Evolutionary conservation across 2,797 vertebrate species (phyloP).

Genomic region (Phylloscopus collybita): DNA sequence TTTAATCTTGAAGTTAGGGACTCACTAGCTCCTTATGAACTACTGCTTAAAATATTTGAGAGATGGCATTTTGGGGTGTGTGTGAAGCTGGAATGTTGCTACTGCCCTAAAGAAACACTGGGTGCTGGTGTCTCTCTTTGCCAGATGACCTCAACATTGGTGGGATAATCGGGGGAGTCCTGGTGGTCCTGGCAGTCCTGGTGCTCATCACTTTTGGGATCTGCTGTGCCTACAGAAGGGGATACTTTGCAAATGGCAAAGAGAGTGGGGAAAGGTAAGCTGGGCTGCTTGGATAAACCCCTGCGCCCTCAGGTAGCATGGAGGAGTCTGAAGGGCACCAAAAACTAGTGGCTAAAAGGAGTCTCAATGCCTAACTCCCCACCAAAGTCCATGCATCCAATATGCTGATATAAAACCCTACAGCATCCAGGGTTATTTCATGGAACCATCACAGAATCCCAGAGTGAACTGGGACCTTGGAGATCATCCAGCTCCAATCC

Average conservation of each 20-base stretch:
- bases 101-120: not conserved
- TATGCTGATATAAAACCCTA: not conserved
- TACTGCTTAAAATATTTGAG: not conserved
- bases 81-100: not conserved
- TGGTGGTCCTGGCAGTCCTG: conserved; percentile 83
- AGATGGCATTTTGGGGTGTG: not conserved
- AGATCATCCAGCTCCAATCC: not conserved
- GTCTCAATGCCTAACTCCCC: not conserved
- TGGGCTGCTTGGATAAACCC: not conserved
- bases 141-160: conserved; percentile 93
- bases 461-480: not conserved
- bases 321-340: not conserved
- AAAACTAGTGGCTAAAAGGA: not conserved
- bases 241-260: conserved; percentile 87
- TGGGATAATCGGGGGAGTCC: conserved; percentile 88
- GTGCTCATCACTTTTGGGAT: conserved; percentile 82
- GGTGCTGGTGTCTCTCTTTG: not conserved
- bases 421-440: not conserved
- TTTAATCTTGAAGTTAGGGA: not conserved
- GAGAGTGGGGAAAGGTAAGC: conserved; percentile 87
- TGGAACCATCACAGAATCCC: not conserved
- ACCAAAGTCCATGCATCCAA: not conserved
- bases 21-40: not conserved
- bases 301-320: not conserved
- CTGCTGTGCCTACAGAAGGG: conserved; percentile 89